A percentile compares a stretch with the other conserved stretches of the same genome.
phyloP scores from a whole-genome alignment of 2,797 vertebrate species.

The Pseudochirops corinnae region DNA sequence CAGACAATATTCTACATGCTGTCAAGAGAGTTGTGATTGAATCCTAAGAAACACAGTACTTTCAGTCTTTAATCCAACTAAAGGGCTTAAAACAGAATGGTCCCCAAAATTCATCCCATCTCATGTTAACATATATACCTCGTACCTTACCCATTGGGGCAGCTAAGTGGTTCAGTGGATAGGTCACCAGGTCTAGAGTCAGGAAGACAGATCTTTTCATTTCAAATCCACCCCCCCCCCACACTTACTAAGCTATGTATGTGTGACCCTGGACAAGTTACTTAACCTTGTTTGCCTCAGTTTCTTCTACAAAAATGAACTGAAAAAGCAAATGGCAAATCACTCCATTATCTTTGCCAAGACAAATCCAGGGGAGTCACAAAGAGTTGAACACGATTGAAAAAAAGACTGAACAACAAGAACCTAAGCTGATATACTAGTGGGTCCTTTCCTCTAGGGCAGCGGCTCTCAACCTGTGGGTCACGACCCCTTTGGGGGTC shows the following conservation, averaged over 20 bases:
- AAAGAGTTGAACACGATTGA: neutral
- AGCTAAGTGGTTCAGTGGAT: neutral
- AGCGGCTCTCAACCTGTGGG: too few species aligned
- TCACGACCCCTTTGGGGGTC: too few species aligned
- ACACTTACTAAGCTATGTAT: too few species aligned
- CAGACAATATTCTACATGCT: constrained; percentile 9
- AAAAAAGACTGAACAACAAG: neutral
- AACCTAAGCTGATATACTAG: neutral
- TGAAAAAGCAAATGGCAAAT: neutral
- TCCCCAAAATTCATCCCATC: neutral
- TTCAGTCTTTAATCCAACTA: constrained; percentile 23
- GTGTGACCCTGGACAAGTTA: neutral
- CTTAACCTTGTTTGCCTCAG: neutral
- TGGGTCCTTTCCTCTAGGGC: constrained; percentile 20
- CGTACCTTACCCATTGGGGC: neutral
- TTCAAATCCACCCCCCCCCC: too few species aligned
- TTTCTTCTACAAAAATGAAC: neutral
- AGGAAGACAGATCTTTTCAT: neutral
- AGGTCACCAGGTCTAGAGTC: neutral
- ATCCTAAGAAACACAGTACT: neutral
- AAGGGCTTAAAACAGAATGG: constrained; percentile 41
- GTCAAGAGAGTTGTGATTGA: constrained; percentile 30
- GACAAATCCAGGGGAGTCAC: neutral
- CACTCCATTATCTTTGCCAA: neutral
- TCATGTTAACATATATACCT: neutral